Conservation (phyloP, 2,113 vertebrate genomes). For the Dryoscopus gambensis region DNA sequence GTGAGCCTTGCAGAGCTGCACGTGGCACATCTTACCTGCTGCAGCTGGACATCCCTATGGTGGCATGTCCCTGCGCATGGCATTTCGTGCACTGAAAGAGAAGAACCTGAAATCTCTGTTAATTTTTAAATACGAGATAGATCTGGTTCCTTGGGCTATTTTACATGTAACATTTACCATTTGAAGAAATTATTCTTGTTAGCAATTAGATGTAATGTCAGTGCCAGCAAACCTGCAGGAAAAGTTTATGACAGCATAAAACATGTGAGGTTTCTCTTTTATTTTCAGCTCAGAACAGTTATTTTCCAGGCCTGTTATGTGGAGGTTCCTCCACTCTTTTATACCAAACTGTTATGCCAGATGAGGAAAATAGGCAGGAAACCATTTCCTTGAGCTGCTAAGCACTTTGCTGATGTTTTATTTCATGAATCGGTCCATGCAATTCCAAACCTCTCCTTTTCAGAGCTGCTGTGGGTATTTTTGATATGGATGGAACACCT, state of each 20-base stretch:
- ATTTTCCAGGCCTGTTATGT: background rate
- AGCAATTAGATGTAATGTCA: slow-evolving; percentile 1
- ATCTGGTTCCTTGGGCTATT: background rate
- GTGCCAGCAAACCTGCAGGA: slow-evolving; percentile 19
- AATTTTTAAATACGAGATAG: slow-evolving; percentile 33
- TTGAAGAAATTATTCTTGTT: slow-evolving; percentile 10
- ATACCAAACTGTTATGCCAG: background rate
- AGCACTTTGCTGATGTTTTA: background rate
- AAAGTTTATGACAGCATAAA: slow-evolving; percentile 2
- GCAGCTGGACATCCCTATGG: background rate
- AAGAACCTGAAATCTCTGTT: background rate
- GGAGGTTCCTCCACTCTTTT: background rate
- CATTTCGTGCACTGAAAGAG: background rate
- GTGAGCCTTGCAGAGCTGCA: background rate
- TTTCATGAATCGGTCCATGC: background rate
- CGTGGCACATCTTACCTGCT: background rate
- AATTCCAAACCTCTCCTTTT: background rate
- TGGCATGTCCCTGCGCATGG: fast-evolving
- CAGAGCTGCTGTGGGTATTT: background rate
- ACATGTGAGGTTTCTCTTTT: background rate
- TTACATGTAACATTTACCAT: background rate
- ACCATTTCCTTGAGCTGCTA: background rate
- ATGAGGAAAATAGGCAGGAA: background rate
- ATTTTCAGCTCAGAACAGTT: background rate
- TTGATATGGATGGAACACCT: background rate